phyloP scores from a whole-genome alignment of 2,888 invertebrate species.

The Branchipolynoe longqiensis region DNA sequence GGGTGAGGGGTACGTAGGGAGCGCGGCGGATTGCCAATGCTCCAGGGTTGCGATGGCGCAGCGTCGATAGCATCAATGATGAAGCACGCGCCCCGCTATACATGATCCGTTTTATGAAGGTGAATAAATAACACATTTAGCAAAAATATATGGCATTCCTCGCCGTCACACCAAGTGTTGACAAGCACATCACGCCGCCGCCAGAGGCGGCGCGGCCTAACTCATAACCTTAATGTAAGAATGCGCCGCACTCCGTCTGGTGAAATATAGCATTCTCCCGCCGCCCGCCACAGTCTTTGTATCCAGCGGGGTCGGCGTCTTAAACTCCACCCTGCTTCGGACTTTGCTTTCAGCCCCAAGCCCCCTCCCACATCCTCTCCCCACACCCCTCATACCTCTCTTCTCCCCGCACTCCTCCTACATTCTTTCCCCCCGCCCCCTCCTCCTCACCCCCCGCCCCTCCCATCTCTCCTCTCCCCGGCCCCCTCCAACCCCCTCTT shows the following conservation, averaged over 20 bases:
- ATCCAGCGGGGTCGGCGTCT: constrained; percentile 30
- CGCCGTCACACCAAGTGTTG: constrained; percentile 23
- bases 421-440: too few species aligned
- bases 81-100: constrained; percentile 33
- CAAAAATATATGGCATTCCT: constrained; percentile 49
- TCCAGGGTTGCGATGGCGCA: neutral
- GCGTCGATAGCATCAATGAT: constrained; percentile 38
- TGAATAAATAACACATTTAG: constrained; percentile 51
- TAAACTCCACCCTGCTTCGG: constrained; percentile 32
- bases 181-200: constrained; percentile 33
- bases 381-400: too few species aligned
- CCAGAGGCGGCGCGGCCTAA: constrained; percentile 18
- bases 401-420: too few species aligned
- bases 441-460: too few species aligned
- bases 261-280: constrained; percentile 44
- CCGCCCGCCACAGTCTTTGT: constrained; percentile 17
- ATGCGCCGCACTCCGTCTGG: constrained; percentile 30
- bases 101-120: constrained; percentile 51
- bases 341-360: constrained; percentile 37
- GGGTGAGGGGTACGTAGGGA: constrained; percentile 31
- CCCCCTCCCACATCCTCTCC: too few species aligned
- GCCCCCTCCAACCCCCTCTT: too few species aligned
- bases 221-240: constrained; percentile 51
- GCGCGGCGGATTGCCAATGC: constrained; percentile 31
- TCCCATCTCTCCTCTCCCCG: too few species aligned